phyloP scores from a whole-genome alignment of 2,797 vertebrate genomes.

The Tiaroga cobitis region DNA sequence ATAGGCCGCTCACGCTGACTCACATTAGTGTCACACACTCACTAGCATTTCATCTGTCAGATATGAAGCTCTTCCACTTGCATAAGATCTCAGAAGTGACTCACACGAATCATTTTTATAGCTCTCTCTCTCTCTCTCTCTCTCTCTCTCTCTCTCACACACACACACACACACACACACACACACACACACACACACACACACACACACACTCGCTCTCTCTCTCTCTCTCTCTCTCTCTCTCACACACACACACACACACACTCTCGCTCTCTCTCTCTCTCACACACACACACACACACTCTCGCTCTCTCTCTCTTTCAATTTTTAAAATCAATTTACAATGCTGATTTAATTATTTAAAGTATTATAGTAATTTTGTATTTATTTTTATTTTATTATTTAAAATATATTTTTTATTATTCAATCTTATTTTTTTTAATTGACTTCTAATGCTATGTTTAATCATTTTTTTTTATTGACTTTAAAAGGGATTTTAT shows the following conservation, averaged over 20 bases:
- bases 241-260: no score
- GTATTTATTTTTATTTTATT: not conserved
- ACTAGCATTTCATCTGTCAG: not conserved
- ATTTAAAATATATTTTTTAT: not conserved
- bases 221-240: no score
- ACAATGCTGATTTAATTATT: not conserved
- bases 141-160: no score
- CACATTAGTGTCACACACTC: conserved; percentile 2
- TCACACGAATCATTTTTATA: not conserved
- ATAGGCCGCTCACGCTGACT: not conserved
- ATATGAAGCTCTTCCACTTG: conserved; percentile 14
- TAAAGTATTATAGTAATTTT: not conserved
- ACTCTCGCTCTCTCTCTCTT: not conserved
- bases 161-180: no score
- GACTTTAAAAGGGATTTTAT: no score
- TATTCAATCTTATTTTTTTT: not conserved
- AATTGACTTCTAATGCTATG: not conserved
- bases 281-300: not conserved
- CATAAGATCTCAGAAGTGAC: not conserved
- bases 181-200: no score
- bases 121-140: not conserved
- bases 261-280: not conserved
- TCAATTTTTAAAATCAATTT: not conserved
- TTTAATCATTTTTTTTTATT: no score
- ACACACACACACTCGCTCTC: no score